Base-by-base conservation (phyloP, 2,888 invertebrate species). In the Cremastinae sp. region DNA sequence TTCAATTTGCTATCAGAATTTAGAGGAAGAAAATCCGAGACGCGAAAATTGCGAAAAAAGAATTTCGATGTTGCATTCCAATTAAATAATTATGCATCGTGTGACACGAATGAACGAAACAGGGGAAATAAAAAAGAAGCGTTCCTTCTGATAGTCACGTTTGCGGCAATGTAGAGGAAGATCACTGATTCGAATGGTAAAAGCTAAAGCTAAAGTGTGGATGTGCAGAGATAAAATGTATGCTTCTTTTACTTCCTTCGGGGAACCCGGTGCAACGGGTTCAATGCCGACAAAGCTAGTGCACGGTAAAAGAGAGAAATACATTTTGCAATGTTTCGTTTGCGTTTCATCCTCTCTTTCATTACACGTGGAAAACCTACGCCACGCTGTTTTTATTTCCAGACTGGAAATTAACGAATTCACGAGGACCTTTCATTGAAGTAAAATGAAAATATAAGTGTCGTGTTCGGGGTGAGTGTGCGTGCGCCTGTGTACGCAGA, bases 51-150 rank as follows among this genome's bases (percentile, higher is more conserved):
- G 10, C 20, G 0, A 28, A 35, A 45, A 43, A 20, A 58, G 20
- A 58, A 37, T 12, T 7, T 41, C 43, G 12, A 18, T n/a, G 16
- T 39, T 65, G 28, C 22, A 22, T 49, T 64, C 55, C 56, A 75
- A 71, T 75, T 71, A 66, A 75, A 71, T 71, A 35, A 66, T 56
- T 35, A 62, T 55, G 70, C 65, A 70, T 70, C 71, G 75, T 41
- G 56, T 51, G 10, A 41, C 66, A 45, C 55, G 49, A 14, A 20
- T 10, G 41, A 62, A 55, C 28, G 47, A 49, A 22, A 55, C 35
- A 8, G 28, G 20, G 16, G 10, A 39, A 14, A 20, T 39, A 28
- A 39, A 41, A 43, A 22, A 16, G 16, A 5, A 8, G 16, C 14
- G 10, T 41, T 7, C 10, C 18, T 18, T 9, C 53, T 37, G 14